These are phyloP conservation scores for Tenrec ecaudatus DNA, from an alignment of 2,113 vertebrate species.

Conservation along the genomic window DNA sequence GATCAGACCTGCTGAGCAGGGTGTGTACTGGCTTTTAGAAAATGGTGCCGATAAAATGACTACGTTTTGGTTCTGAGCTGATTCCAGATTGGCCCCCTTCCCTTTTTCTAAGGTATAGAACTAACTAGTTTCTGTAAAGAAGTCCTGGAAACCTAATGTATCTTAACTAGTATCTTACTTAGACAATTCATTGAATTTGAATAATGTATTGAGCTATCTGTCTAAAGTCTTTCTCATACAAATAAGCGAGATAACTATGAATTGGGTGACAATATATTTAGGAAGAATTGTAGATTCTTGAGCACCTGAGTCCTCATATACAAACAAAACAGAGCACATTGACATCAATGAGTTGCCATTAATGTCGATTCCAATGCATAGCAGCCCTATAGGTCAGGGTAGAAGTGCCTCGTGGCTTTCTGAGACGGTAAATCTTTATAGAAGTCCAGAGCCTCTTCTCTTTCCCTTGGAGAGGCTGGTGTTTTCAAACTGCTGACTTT, in stretches of 20 bases:
- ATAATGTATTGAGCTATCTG: neutral
- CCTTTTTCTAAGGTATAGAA: neutral
- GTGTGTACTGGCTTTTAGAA: neutral
- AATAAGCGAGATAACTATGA: neutral
- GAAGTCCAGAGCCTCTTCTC: too few species aligned
- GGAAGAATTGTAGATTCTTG: neutral
- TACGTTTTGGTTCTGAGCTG: neutral
- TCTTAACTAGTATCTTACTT: neutral
- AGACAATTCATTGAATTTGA: slow-evolving; percentile 1
- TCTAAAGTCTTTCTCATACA: neutral
- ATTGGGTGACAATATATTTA: neutral
- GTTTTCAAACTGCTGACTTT: too few species aligned
- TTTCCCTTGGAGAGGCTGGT: too few species aligned
- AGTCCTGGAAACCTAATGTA: neutral
- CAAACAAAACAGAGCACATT: too few species aligned
- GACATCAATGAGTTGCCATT: too few species aligned
- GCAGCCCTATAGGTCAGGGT: too few species aligned
- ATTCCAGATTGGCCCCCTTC: neutral
- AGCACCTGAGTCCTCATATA: neutral
- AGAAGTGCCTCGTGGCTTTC: too few species aligned
- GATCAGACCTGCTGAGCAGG: neutral
- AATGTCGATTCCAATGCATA: too few species aligned
- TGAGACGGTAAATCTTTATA: too few species aligned
- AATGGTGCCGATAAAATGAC: neutral
- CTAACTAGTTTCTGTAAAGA: neutral